Evolutionary conservation across 2,113 vertebrate genomes (phyloP).

Genomic region (Ictidomys tridecemlineatus): DNA sequence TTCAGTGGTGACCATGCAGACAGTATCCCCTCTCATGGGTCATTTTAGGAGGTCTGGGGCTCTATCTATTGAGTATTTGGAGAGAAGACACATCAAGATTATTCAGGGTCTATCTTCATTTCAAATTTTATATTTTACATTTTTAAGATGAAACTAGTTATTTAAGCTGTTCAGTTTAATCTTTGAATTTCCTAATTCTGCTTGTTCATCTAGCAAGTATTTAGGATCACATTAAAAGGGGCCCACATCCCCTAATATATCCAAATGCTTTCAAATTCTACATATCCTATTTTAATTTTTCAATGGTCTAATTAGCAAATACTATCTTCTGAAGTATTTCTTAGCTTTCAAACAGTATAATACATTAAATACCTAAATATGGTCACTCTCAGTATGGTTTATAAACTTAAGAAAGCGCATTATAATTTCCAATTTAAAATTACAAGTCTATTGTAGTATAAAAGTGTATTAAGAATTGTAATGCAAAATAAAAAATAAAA

Average conservation of each 20-base stretch:
- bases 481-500: background rate
- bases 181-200: background rate
- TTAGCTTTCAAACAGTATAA: background rate
- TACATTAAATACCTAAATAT: background rate
- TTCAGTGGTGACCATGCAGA: too few relatives aligned
- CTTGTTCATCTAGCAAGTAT: background rate
- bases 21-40: background rate
- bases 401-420: background rate
- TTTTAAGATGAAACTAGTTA: background rate
- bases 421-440: conserved; percentile 6
- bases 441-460: background rate
- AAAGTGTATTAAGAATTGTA: too few relatives aligned
- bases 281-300: background rate
- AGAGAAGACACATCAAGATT: background rate
- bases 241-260: background rate
- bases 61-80: background rate
- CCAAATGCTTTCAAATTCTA: background rate
- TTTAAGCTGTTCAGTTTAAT: background rate
- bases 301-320: background rate
- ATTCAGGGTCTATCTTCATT: background rate
- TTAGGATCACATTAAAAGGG: background rate
- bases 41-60: background rate
- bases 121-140: background rate
- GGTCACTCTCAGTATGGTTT: background rate
- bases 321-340: background rate